Evolutionary conservation across 2,113 vertebrate species (phyloP).

Genomic region (Apteryx mantelli): DNA sequence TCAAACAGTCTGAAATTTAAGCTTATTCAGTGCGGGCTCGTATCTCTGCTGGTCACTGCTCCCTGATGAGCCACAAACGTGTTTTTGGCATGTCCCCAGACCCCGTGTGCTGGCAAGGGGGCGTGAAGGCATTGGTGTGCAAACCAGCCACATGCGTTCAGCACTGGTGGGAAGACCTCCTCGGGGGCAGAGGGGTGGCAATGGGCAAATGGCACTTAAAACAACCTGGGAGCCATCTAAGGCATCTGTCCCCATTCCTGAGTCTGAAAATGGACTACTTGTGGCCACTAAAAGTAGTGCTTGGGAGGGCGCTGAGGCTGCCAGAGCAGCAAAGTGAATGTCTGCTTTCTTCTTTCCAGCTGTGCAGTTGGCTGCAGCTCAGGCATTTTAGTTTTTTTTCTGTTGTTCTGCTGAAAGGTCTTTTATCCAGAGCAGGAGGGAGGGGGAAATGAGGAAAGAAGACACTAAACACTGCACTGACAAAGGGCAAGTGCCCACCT

Average conservation of each 20-base stretch:
- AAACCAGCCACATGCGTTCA: neutral
- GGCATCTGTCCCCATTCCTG: neutral
- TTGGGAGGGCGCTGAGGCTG: neutral
- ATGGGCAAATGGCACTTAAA: neutral
- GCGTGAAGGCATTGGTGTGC: neutral
- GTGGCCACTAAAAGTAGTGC: neutral
- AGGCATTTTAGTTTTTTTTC: neutral
- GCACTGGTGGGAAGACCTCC: neutral
- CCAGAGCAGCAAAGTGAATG: fast-evolving
- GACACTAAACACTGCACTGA: fast-evolving
- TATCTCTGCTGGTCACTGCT: neutral
- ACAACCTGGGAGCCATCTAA: neutral
- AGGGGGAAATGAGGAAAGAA: neutral
- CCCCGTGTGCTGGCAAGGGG: no score
- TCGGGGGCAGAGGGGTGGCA: neutral
- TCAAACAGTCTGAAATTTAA: neutral
- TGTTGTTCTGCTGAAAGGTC: fast-evolving
- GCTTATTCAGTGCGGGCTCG: neutral
- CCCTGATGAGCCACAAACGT: no score
- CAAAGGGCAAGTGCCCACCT: neutral
- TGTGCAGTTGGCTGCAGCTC: neutral
- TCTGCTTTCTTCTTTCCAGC: fast-evolving
- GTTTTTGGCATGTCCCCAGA: neutral
- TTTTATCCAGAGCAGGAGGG: neutral
- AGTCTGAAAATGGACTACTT: neutral